A percentile compares a stretch with the other conserved stretches of the same genome.
Evolutionary conservation across 2,113 vertebrate species (phyloP).

Genomic region (Ammodytes marinus): DNA sequence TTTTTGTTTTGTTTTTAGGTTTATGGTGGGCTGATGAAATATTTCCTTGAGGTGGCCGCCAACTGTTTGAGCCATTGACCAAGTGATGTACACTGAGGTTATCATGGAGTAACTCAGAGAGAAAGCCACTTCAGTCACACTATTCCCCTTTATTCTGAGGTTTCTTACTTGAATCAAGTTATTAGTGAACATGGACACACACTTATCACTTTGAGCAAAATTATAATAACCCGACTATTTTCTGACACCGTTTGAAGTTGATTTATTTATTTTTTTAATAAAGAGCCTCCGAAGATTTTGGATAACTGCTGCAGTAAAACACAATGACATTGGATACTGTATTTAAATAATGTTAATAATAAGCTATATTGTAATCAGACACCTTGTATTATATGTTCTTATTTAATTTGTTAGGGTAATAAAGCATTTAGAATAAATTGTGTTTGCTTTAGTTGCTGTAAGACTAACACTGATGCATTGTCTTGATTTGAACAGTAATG

Average conservation of each 20-base stretch:
- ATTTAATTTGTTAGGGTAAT: slow-evolving; percentile 88
- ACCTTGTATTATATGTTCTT: slow-evolving; percentile 86
- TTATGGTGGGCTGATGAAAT: background rate
- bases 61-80: background rate
- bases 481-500: background rate
- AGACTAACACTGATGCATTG: background rate
- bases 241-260: slow-evolving; percentile 33
- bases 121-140: slow-evolving; percentile 16
- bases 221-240: slow-evolving; percentile 25
- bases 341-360: slow-evolving; percentile 88
- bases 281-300: slow-evolving; percentile 57
- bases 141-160: background rate
- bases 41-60: background rate
- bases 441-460: slow-evolving; percentile 10
- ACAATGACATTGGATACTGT: slow-evolving; percentile 80
- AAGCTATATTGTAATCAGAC: slow-evolving; percentile 85
- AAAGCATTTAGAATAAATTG: slow-evolving; percentile 83
- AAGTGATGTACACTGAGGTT: background rate
- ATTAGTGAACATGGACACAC: slow-evolving; percentile 37
- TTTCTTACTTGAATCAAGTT: slow-evolving; percentile 1
- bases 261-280: slow-evolving; percentile 41
- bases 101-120: background rate
- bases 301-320: slow-evolving; percentile 69
- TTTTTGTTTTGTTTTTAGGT: background rate
- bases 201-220: slow-evolving; percentile 33